Percentiles rank a stretch among this genome's conserved stretches.
These are phyloP conservation scores for Sarcophaga bullata DNA, from an alignment of 1,140 invertebrate genomes.

Conservation along the genomic window DNA sequence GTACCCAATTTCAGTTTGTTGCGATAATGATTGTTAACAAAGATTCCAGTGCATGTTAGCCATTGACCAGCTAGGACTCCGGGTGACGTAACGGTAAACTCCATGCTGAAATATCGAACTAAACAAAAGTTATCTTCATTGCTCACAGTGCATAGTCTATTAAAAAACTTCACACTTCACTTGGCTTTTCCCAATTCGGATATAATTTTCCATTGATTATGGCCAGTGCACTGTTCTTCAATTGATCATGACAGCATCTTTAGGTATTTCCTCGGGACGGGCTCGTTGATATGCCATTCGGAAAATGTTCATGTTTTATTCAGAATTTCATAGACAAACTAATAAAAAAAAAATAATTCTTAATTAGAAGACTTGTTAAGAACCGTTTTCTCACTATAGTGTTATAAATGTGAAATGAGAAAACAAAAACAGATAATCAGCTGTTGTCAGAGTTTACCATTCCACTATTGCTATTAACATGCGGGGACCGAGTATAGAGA, in stretches of 20 bases:
- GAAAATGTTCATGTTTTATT: background rate
- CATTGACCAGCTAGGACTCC: slow-evolving; percentile 55
- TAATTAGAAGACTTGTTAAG: background rate
- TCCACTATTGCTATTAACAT: too few species aligned
- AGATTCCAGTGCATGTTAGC: slow-evolving; percentile 61
- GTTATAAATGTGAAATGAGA: slow-evolving; percentile 4
- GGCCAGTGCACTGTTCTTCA: slow-evolving; percentile 65
- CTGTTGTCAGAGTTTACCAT: background rate
- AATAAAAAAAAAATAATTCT: slow-evolving; percentile 3
- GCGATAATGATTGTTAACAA: slow-evolving; percentile 66
- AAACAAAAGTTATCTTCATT: slow-evolving; percentile 16
- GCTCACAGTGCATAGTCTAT: too few species aligned
- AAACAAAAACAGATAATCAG: background rate
- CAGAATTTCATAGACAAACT: background rate
- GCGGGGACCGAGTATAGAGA: too few species aligned
- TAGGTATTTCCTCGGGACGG: slow-evolving; percentile 50
- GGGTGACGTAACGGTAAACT: slow-evolving; percentile 61
- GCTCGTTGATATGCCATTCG: slow-evolving; percentile 44
- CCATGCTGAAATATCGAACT: slow-evolving; percentile 60
- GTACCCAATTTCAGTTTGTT: slow-evolving; percentile 59
- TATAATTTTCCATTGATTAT: slow-evolving; percentile 66
- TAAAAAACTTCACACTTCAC: slow-evolving; percentile 63
- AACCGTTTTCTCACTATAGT: background rate
- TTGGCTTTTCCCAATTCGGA: slow-evolving; percentile 63
- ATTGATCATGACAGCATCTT: slow-evolving; percentile 65